phyloP scores from a whole-genome alignment of 1,140 invertebrate species.

The Pygmarrhopalites habei region DNA sequence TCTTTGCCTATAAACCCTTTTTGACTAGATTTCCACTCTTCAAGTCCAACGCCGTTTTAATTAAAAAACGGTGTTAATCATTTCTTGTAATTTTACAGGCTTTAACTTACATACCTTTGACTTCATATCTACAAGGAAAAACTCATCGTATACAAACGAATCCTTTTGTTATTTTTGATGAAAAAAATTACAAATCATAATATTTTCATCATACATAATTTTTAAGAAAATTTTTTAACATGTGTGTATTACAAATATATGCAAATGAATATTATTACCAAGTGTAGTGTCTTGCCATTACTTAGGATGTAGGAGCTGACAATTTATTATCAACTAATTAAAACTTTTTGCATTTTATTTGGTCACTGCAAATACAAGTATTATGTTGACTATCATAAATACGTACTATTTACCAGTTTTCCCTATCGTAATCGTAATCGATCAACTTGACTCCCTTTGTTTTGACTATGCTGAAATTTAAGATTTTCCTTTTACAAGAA shows the following conservation, averaged over 20 bases:
- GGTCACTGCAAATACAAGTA: too few species aligned
- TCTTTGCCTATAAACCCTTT: not conserved
- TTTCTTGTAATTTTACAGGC: not conserved
- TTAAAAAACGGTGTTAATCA: too few species aligned
- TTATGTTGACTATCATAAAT: too few species aligned
- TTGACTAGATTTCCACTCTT: slow-evolving; percentile 25
- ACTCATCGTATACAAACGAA: slow-evolving; percentile 9
- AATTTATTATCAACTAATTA: not conserved
- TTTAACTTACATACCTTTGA: not conserved
- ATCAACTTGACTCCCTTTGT: too few species aligned
- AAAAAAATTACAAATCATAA: not conserved
- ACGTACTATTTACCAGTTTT: too few species aligned
- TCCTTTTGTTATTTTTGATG: too few species aligned
- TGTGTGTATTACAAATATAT: not conserved
- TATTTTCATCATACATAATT: not conserved
- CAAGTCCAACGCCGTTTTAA: too few species aligned
- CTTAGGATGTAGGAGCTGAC: not conserved
- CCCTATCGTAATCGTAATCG: too few species aligned
- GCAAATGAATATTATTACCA: not conserved
- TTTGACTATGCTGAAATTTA: too few species aligned
- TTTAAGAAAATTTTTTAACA: not conserved
- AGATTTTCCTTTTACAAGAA: too few species aligned
- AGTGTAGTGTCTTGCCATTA: too few species aligned
- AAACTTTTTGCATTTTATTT: not conserved
- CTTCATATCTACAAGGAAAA: slow-evolving; percentile 2